Evolutionary conservation across 2,113 vertebrate genomes (phyloP).

Genomic region (Axis porcinus): DNA sequence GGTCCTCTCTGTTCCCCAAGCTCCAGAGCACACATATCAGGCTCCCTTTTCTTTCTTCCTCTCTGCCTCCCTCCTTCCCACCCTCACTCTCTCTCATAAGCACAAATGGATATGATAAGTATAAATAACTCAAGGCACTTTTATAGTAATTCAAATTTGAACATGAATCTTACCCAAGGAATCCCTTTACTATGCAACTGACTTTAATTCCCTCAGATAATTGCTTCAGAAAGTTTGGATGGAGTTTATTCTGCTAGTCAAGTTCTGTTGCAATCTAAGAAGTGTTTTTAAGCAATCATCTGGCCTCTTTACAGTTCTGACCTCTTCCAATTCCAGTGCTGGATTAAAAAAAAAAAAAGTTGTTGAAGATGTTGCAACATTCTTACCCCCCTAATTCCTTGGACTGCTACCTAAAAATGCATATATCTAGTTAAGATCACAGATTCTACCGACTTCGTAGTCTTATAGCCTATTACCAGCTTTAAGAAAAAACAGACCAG

Average conservation of each 20-base stretch:
- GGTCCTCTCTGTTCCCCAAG: not conserved
- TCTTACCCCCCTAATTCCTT: not conserved
- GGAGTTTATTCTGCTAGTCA: not conserved
- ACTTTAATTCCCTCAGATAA: conserved; percentile 4
- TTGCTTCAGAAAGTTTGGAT: conserved; percentile 11
- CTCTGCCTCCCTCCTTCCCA: not conserved
- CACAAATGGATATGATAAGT: not conserved
- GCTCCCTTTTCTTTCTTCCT: not conserved
- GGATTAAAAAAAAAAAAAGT: not conserved
- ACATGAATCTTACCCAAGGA: not conserved
- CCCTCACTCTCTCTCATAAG: not conserved
- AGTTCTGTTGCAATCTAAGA: conserved; percentile 20
- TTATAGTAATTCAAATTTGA: not conserved
- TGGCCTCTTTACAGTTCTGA: not conserved
- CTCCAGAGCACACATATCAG: not conserved
- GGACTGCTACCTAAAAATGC: not conserved
- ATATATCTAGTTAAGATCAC: not conserved
- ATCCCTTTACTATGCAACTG: not conserved
- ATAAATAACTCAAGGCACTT: not conserved
- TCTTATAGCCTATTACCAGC: not conserved
- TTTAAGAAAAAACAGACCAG: not conserved
- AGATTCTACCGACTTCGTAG: not conserved
- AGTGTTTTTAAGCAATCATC: conserved; percentile 31
- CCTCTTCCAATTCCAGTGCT: not conserved
- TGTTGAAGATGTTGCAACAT: not conserved